Base-by-base conservation (phyloP, 2,113 vertebrate species). In the Hemicordylus capensis region DNA sequence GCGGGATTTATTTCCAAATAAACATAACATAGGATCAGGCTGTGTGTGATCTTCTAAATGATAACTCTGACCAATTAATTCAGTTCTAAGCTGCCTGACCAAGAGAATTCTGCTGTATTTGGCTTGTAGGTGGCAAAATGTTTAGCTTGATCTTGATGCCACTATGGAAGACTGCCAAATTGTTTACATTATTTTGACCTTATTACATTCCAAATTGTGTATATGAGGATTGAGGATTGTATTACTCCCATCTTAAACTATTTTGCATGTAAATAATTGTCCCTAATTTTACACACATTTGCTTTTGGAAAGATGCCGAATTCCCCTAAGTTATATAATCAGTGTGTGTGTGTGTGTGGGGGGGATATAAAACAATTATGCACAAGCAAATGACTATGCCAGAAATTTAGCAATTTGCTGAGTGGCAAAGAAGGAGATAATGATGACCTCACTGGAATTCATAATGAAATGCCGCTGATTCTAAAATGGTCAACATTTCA, bases 1-100 rank as follows among this genome's bases (percentile, higher is more conserved):
- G 42, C 6, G 15, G 22, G 44, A 37, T 1, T 54, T 37, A 19
- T 63, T 69, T 69, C 1, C 3, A 19, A 58, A n/a, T 77, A 77
- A 24, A 28, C 56, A 44, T 1, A 4, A 51, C 14, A 31, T 58
- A 48, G 12, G 28, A 73, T 46, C 56, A 14, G 39, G 12, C 54
- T 44, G 19, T 82, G 14, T 70, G n/a, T 70, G 88, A 83, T 39
- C 85, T 86, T 92, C 90, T 76, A 81, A 79, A 85, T 64, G 86
- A 83, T 89, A 89, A 89, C 91, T 20, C 81, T 89, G 87, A 86
- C 64, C 88, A 81, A 86, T 87, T 88, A 81, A 88, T 69, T 86
- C 10, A 1, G 86, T 78, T 14, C 14, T 56, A 82, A 58, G 11
- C 31, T 91, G 54, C 56, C 3, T 58, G 34, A 67, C 85, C 67